Percentiles rank a stretch among this genome's conserved stretches.
Evolutionary conservation across 2,797 vertebrate species (phyloP).

Genomic region (Anguilla anguilla): DNA sequence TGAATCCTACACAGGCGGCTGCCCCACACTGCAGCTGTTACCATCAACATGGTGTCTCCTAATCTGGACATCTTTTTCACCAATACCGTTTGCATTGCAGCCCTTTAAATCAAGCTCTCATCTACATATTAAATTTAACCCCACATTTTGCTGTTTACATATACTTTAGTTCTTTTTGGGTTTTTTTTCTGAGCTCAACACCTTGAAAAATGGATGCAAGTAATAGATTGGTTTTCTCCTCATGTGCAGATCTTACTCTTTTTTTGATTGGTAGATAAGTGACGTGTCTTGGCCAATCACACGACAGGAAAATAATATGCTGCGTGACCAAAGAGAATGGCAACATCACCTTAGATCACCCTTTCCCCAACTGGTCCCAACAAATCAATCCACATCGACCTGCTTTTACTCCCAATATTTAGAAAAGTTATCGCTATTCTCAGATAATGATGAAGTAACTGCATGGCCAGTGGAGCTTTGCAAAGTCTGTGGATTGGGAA

Average conservation of each 20-base stretch:
- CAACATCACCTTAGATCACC: background rate
- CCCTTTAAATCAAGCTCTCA: background rate
- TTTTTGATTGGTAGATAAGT: background rate
- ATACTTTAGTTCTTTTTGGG: background rate
- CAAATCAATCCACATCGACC: background rate
- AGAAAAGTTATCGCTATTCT: background rate
- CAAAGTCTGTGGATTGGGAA: background rate
- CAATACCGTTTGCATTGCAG: background rate
- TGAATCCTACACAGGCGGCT: background rate
- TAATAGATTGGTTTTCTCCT: background rate
- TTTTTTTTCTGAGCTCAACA: background rate
- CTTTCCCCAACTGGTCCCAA: background rate
- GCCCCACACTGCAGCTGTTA: background rate
- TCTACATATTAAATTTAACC: background rate
- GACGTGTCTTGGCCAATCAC: background rate
- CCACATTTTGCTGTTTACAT: background rate
- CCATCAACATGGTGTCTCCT: background rate
- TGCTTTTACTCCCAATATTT: background rate
- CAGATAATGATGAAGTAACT: background rate
- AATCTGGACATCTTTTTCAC: background rate
- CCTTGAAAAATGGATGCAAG: background rate
- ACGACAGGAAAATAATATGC: too few relatives aligned
- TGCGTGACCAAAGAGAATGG: background rate
- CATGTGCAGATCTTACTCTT: background rate
- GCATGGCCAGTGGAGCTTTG: background rate